Conservation (phyloP, 2,888 invertebrate species). For the Fragum fragum region DNA sequence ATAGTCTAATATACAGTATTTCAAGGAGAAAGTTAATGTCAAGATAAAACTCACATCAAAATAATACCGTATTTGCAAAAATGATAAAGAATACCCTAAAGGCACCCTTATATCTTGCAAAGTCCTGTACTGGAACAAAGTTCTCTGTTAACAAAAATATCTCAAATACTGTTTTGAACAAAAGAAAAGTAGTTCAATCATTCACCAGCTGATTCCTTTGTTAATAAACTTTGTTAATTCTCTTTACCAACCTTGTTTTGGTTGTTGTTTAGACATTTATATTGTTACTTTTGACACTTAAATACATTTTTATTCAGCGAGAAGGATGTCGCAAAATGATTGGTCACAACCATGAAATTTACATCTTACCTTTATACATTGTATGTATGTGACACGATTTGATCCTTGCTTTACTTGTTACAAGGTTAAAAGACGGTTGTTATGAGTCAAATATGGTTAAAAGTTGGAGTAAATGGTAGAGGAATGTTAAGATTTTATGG, state of each 20-base stretch:
- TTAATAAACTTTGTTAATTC: too few relatives aligned
- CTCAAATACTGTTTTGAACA: too few relatives aligned
- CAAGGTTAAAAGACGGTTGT: neutral
- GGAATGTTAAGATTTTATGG: neutral
- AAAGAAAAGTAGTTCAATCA: too few relatives aligned
- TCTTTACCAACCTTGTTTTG: too few relatives aligned
- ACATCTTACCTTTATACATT: constrained; percentile 2
- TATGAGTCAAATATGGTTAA: neutral
- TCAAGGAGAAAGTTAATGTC: constrained; percentile 16
- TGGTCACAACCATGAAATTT: constrained; percentile 13
- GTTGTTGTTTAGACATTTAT: neutral
- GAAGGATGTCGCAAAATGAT: neutral
- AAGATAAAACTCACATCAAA: constrained; percentile 21
- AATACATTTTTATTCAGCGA: neutral
- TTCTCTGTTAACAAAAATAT: neutral
- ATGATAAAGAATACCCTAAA: constrained; percentile 22
- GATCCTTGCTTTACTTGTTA: neutral
- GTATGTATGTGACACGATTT: constrained; percentile 2
- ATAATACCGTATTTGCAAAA: constrained; percentile 30
- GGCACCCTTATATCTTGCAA: constrained; percentile 5
- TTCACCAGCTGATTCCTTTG: too few relatives aligned
- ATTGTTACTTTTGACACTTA: neutral
- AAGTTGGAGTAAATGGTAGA: neutral
- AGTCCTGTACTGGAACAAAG: neutral
- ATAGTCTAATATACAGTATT: neutral